Base-by-base conservation (phyloP, 2,888 invertebrate species). In the Pristionchus mayeri region DNA sequence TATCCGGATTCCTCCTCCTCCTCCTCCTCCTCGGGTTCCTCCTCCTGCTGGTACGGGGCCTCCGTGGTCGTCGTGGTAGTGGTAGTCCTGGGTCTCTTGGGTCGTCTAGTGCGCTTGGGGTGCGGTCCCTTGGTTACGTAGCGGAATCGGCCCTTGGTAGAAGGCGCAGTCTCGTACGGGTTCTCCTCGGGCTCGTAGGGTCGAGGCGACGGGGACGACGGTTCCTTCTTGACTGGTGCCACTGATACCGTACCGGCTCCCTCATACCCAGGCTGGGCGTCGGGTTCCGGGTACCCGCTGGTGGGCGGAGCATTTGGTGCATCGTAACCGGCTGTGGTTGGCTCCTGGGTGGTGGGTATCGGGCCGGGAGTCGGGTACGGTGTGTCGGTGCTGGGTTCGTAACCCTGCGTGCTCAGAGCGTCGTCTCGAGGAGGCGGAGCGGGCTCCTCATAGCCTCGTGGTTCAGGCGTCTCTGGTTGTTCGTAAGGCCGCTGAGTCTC, bases 361-460 rank as follows among this genome's bases (percentile, higher is more conserved):
- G 76, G 37, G 11, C 37, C 30, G 16, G 60, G 80, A 27, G 24
- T 57, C 79, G 27, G n/a, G 27, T 75, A 48, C 34, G 63, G 63
- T 30, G 18, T 34, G 11, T n/a, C 40, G 3, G n/a, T 44, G 24
- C 9, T n/a, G 11, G 48, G 44, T 16, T 24, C 50, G 0, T 78
- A 50, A 3, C 50, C 50, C 48, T 50, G 27, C 2, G 50, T 1
- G 21, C 24, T 30, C 21, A 50, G n/a, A 11, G 24, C 18, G 2
- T 78, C 50, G 30, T 78, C 76, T 50, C 50, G n/a, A 0, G 76
- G 48, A 0, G 76, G 48, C 30, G 76, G 76, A 0, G 57, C 80
- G 37, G 37, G 80, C 57, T 54, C 60, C 54, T 80, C 80, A 21
- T 80, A 80, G 24, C 57, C 80, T 48, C 30, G 18, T 1, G 78